Evolutionary conservation across 2,797 vertebrate genomes (phyloP).

Genomic region (Thripadectes ignobilis): DNA sequence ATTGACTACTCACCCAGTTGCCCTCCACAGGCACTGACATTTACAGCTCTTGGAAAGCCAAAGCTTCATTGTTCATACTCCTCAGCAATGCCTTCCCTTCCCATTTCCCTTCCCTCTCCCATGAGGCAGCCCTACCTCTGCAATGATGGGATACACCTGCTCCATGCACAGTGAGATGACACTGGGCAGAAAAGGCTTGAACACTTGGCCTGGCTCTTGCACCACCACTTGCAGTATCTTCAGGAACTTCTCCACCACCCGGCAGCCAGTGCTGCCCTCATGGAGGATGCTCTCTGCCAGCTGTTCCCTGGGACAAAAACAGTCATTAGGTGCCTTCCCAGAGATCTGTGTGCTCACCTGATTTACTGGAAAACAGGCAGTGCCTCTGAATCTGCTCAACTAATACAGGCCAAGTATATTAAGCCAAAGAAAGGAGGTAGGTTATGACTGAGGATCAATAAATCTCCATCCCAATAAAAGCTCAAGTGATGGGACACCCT

Average conservation of each 20-base stretch:
- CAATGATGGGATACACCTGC: conserved; percentile 95
- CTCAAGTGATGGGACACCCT: background rate
- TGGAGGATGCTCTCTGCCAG: conserved; percentile 95
- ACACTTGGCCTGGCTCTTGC: conserved; percentile 95
- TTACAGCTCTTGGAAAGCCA: background rate
- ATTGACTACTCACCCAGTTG: background rate
- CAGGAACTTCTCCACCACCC: conserved; percentile 95
- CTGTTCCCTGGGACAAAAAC: conserved; percentile 84
- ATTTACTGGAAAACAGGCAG: background rate
- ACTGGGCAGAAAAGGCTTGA: conserved; percentile 95
- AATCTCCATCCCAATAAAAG: background rate
- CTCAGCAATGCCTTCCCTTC: background rate
- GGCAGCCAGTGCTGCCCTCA: conserved; percentile 92
- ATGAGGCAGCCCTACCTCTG: conserved; percentile 82
- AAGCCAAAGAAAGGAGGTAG: background rate
- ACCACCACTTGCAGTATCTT: conserved; percentile 97
- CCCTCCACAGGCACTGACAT: background rate
- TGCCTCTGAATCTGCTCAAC: background rate
- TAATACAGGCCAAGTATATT: background rate
- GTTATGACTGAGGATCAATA: background rate
- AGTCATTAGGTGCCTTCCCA: background rate
- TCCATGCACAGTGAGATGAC: conserved; percentile 97
- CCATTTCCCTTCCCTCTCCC: rapidly evolving
- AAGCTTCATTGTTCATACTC: background rate
- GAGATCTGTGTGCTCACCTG: background rate